Conservation (phyloP, 2,888 invertebrate species). For the Hecatera dysodea region DNA sequence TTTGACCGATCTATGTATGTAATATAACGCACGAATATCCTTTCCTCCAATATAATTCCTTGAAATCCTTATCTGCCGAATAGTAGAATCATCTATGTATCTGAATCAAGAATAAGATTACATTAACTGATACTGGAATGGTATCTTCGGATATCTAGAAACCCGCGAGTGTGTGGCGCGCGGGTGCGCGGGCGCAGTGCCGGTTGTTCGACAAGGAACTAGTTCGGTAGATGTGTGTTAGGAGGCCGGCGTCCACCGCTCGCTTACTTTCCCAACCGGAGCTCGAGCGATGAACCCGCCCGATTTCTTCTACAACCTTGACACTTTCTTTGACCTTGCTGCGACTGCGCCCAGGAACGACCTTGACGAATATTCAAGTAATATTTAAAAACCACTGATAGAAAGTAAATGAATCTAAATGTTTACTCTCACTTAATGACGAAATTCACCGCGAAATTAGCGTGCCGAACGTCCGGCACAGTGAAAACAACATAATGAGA, state of each 20-base stretch:
- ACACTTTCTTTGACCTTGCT: constrained; percentile 90
- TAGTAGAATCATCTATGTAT: constrained; percentile 25
- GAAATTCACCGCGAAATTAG: constrained; percentile 84
- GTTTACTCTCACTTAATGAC: constrained; percentile 88
- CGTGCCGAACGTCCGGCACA: constrained; percentile 81
- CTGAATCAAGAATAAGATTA: constrained; percentile 59
- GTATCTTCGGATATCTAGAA: constrained; percentile 73
- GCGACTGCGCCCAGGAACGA: constrained; percentile 75
- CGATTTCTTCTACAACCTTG: constrained; percentile 90
- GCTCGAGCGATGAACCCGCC: constrained; percentile 85
- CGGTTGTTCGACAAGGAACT: constrained; percentile 79
- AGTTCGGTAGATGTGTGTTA: constrained; percentile 87
- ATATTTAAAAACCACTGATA: constrained; percentile 73
- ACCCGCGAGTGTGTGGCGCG: constrained; percentile 40
- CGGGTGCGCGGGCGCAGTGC: constrained; percentile 66
- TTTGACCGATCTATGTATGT: constrained; percentile 90
- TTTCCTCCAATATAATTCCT: constrained; percentile 64
- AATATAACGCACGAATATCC: constrained; percentile 86
- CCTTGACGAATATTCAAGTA: constrained; percentile 79
- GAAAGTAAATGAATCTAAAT: constrained; percentile 86
- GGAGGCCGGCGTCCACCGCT: constrained; percentile 83
- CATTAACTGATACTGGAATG: constrained; percentile 67
- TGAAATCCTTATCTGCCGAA: constrained; percentile 63
- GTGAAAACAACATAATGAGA: constrained; percentile 90
- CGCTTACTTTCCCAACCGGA: constrained; percentile 88